Evolutionary conservation across 2,797 vertebrate genomes (phyloP).

Genomic region (Karalla daura): DNA sequence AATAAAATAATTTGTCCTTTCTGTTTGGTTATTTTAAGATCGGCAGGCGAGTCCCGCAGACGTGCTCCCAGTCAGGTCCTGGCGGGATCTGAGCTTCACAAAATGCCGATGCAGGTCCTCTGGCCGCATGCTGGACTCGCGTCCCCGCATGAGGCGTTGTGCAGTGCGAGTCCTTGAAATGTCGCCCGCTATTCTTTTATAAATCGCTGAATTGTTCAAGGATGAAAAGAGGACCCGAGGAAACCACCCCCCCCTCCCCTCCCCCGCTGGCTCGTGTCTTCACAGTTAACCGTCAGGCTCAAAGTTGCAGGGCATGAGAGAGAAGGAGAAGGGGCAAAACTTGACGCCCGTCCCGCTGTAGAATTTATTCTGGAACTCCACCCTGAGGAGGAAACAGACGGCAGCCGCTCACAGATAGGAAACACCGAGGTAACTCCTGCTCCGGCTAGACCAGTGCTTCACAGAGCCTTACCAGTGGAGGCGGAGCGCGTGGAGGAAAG

Average conservation of each 20-base stretch:
- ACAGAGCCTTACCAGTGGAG: slow-evolving; percentile 93
- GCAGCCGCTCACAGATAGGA: slow-evolving; percentile 3
- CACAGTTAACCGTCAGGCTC: slow-evolving; percentile 80
- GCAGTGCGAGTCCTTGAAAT: too few relatives aligned
- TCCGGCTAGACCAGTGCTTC: background rate
- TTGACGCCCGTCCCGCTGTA: slow-evolving; percentile 93
- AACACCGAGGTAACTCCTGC: background rate
- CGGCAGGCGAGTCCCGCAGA: slow-evolving; percentile 10
- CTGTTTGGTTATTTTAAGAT: background rate
- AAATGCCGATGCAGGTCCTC: slow-evolving; percentile 20
- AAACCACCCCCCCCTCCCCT: slow-evolving; percentile 28
- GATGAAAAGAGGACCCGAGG: too few relatives aligned
- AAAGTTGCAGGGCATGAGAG: slow-evolving; percentile 83
- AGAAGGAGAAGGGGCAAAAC: slow-evolving; percentile 94
- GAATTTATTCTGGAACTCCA: slow-evolving; percentile 99
- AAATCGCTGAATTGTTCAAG: too few relatives aligned
- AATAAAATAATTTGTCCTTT: slow-evolving; percentile 2
- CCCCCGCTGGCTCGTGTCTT: slow-evolving; percentile 47
- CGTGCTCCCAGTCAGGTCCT: background rate
- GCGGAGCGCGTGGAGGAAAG: slow-evolving; percentile 96
- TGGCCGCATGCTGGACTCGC: too few relatives aligned
- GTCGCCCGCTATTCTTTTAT: too few relatives aligned
- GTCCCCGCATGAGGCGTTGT: too few relatives aligned
- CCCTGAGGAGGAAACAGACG: slow-evolving; percentile 83
- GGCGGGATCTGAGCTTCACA: background rate